Base-by-base conservation (phyloP, 2,888 invertebrate genomes). In the Euzophera pinguis region DNA sequence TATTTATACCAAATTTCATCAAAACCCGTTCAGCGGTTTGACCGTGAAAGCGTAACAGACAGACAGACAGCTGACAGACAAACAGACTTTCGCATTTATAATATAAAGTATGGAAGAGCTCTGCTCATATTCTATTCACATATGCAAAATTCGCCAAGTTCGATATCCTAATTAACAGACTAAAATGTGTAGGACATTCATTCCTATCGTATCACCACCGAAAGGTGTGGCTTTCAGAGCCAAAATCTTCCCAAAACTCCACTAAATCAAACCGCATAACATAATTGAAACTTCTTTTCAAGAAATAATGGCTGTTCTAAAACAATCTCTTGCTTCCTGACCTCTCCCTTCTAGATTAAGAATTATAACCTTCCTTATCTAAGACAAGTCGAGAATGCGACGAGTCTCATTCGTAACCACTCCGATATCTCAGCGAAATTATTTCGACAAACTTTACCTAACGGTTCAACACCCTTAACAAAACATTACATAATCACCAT, bases 361-460 rank as follows among this genome's bases (percentile, higher is more conserved):
- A 85, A 81, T 87, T 84, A 86, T 81, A 74, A 71, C 78, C 71
- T 73, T 22, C 22, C 22, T 86, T 86, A 88, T 86, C 87, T 81
- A 62, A 42, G 69, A 39, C 73, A 67, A 82, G 76, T 78, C 80
- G 82, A 81, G 82, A 80, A 84, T 78, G 81, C 85, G 81, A 70
- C 78, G 74, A 78, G 79, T 81, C 81, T 76, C 80, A 75, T 69
- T 63, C 62, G 67, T 66, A 67, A 62, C 62, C 60, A 65, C 67
- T 60, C 67, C 78, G 78, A 84, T 81, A 84, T 81, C 82, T 78
- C 72, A 79, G 78, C 75, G 76, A 84, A 87, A 87, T 87, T 82
- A 85, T 87, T 83, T 83, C 80, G 70, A 78, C 81, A 81, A 85
- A 85, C 79, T 85, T 87, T 82, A 79, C 81, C 71, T 77, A 78